Percentiles rank a stretch among this genome's conserved stretches.
Conservation (phyloP, 1,140 invertebrate species). For the Thalassaphorura encarpata region DNA sequence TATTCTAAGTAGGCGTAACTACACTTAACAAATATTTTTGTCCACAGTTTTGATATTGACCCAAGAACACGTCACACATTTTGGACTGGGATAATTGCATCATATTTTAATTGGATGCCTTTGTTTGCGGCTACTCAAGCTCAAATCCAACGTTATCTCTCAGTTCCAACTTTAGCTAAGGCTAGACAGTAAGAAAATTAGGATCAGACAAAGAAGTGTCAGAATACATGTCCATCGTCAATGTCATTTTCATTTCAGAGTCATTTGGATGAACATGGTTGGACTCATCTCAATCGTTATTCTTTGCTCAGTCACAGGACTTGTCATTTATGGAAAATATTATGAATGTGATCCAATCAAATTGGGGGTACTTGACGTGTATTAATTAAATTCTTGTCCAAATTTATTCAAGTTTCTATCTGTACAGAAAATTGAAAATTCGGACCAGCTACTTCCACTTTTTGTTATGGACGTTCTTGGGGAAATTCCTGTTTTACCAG, state of each 20-base stretch:
- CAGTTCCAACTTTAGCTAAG: conserved; percentile 31
- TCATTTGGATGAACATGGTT: conserved; percentile 19
- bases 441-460: conserved; percentile 55
- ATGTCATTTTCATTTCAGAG: conserved; percentile 14
- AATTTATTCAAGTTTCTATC: conserved; percentile 28
- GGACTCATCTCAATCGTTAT: conserved; percentile 18
- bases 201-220: not conserved
- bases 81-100: conserved; percentile 45
- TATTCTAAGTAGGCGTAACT: not conserved
- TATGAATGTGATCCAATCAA: conserved; percentile 28
- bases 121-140: conserved; percentile 51
- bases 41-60: conserved; percentile 41
- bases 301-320: conserved; percentile 19
- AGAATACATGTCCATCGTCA: too few species aligned
- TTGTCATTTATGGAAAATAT: conserved; percentile 15
- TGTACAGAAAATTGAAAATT: conserved; percentile 33
- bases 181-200: conserved; percentile 20
- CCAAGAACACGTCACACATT: conserved; percentile 44
- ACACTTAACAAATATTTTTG: not conserved
- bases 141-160: conserved; percentile 47
- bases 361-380: not conserved
- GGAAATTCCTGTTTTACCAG: conserved; percentile 57
- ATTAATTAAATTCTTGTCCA: not conserved
- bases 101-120: conserved; percentile 46
- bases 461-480: conserved; percentile 64